Percentiles rank a stretch among this genome's conserved stretches.
phyloP scores from a whole-genome alignment of 1,140 invertebrate species.

The Asobara japonica region DNA sequence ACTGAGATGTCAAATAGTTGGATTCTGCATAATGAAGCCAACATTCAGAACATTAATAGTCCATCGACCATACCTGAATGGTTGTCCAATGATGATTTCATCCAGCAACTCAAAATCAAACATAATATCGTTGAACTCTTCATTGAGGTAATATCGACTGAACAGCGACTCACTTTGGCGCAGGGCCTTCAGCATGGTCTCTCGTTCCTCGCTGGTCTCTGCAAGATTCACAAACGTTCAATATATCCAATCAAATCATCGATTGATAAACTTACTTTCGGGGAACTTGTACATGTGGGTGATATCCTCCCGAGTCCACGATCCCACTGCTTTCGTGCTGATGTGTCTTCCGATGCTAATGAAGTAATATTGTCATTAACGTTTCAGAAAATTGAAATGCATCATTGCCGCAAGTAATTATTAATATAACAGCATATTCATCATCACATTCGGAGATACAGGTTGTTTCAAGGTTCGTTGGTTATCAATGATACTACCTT shows the following conservation, averaged over 20 bases:
- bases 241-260: conserved; percentile 15
- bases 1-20: no score
- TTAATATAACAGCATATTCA: not conserved
- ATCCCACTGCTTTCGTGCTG: conserved; percentile 87
- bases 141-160: conserved; percentile 89
- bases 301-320: conserved; percentile 84
- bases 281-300: conserved; percentile 89
- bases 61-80: conserved; percentile 83
- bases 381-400: not conserved
- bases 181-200: conserved; percentile 84
- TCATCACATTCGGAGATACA: no score
- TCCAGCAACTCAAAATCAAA: conserved; percentile 87
- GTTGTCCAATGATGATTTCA: conserved; percentile 87
- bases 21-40: no score
- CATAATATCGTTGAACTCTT: conserved; percentile 86
- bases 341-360: conserved; percentile 83
- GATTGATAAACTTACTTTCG: conserved; percentile 73
- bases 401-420: not conserved
- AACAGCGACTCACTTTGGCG: conserved; percentile 82
- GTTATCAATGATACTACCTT: no score
- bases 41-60: no score
- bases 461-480: no score
- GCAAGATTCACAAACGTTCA: conserved; percentile 30
- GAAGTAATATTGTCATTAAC: conserved; percentile 32
- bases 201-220: conserved; percentile 78